phyloP scores from a whole-genome alignment of 2,888 invertebrate species.

The Chloroclystis v-ata region DNA sequence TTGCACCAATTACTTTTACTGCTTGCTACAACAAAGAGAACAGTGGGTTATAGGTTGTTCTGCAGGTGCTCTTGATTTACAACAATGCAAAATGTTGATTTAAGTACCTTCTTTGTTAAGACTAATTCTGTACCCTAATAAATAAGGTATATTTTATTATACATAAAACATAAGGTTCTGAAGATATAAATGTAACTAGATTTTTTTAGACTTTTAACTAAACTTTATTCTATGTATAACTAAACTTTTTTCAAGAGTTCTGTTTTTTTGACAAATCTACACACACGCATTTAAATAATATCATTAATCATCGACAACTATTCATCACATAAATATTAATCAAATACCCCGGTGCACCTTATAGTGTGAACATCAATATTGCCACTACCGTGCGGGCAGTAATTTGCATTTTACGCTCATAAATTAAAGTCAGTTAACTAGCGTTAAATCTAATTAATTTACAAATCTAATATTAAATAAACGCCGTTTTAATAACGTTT shows the following conservation, averaged over 20 bases:
- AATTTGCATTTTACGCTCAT: constrained; percentile 32
- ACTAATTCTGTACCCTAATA: too few relatives aligned
- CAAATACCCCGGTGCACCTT: constrained; percentile 19
- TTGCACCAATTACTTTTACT: constrained; percentile 65
- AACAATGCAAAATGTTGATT: background rate
- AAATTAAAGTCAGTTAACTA: constrained; percentile 26
- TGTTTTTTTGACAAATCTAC: too few relatives aligned
- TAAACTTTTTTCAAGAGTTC: too few relatives aligned
- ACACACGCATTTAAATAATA: background rate
- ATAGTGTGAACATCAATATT: constrained; percentile 33
- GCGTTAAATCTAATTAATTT: constrained; percentile 23
- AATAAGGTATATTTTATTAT: too few relatives aligned
- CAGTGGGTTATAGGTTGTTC: background rate
- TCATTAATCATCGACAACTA: background rate
- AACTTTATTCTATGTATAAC: too few relatives aligned
- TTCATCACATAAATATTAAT: too few relatives aligned
- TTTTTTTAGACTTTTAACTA: too few relatives aligned
- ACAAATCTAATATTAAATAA: constrained; percentile 21
- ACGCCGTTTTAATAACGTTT: constrained; percentile 27
- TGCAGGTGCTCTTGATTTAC: background rate
- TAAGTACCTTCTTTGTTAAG: too few relatives aligned
- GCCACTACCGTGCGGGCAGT: constrained; percentile 26
- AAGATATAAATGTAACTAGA: too few relatives aligned
- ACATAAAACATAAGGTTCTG: too few relatives aligned
- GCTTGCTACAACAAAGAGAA: constrained; percentile 12